phyloP scores from a whole-genome alignment of 1,140 invertebrate genomes.

The Manduca sexta region DNA sequence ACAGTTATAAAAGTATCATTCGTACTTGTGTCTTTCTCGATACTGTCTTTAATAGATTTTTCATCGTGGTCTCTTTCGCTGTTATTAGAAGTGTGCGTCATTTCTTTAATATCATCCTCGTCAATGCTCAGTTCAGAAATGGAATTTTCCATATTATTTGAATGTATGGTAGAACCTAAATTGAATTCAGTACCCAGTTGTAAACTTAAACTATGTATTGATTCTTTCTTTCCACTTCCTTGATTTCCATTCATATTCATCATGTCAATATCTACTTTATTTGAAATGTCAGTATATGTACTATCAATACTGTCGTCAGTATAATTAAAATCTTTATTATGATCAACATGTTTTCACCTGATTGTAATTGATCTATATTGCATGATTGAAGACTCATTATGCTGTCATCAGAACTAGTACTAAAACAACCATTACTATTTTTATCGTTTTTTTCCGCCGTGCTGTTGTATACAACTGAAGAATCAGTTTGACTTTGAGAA shows the following conservation, averaged over 20 bases:
- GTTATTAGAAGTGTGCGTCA: no score
- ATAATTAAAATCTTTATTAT: not conserved
- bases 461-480: no score
- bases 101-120: no score
- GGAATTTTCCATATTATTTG: no score
- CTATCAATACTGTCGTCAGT: not conserved
- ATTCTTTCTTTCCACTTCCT: no score
- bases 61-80: not conserved
- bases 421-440: not conserved
- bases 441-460: no score
- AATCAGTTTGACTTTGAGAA: not conserved
- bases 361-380: not conserved
- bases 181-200: no score
- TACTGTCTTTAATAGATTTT: not conserved
- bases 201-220: no score
- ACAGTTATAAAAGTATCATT: no score
- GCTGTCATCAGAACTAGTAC: not conserved
- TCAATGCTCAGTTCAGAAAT: no score
- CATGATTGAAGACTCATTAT: not conserved
- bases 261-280: not conserved
- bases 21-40: not conserved
- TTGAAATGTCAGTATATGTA: not conserved
- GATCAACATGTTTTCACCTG: not conserved
- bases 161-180: no score
- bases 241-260: no score